These are phyloP conservation scores for Drosophila prolongata DNA, from an alignment of 2,888 invertebrate genomes.

Conservation along the genomic window DNA sequence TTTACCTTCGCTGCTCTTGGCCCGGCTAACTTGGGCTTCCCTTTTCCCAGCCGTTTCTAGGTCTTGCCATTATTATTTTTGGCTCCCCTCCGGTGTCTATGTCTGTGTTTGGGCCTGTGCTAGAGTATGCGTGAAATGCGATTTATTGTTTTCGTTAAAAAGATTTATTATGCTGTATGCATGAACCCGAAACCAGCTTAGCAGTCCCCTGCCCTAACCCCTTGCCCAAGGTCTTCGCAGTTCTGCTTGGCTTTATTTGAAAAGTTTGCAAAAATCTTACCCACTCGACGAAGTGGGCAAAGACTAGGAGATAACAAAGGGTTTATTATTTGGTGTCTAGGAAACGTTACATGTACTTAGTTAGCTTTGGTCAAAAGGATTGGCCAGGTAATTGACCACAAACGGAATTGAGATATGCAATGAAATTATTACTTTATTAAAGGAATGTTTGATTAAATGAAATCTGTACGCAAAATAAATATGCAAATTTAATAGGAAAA, in stretches of 20 bases:
- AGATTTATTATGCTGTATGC: constrained; percentile 69
- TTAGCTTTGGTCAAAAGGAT: background rate
- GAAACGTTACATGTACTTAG: background rate
- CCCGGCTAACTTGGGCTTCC: constrained; percentile 12
- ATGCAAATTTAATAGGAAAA: too few relatives aligned
- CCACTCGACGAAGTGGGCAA: constrained; percentile 25
- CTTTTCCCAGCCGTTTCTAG: constrained; percentile 24
- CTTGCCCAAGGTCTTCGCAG: constrained; percentile 22
- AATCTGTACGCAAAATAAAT: too few relatives aligned
- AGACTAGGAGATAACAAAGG: constrained; percentile 1
- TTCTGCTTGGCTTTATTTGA: constrained; percentile 67
- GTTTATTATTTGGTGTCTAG: constrained; percentile 1
- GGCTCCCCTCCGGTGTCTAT: constrained; percentile 16
- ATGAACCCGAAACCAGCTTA: constrained; percentile 24
- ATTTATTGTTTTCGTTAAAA: constrained; percentile 78
- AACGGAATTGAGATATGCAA: background rate
- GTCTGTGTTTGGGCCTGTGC: constrained; percentile 53
- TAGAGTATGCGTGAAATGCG: constrained; percentile 75
- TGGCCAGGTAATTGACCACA: background rate
- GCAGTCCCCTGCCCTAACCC: background rate
- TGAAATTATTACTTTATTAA: background rate
- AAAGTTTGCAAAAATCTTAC: constrained; percentile 62
- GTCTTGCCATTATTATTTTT: constrained; percentile 46
- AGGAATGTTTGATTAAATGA: background rate
- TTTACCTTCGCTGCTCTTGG: constrained; percentile 28